phyloP scores from a whole-genome alignment of 2,797 vertebrate genomes.

The Pseudomugil tenellus region DNA sequence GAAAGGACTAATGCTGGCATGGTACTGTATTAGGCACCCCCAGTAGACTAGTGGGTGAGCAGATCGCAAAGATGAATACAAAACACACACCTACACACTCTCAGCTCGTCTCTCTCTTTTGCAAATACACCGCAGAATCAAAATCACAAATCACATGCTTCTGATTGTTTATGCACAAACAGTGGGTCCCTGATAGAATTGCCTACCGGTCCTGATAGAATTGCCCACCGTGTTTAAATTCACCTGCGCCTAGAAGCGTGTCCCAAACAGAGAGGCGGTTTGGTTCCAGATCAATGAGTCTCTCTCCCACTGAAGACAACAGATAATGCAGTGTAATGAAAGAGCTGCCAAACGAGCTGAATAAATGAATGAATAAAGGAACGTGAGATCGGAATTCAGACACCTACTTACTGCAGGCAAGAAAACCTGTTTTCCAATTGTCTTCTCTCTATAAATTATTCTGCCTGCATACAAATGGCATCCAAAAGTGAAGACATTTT shows the following conservation, averaged over 20 bases:
- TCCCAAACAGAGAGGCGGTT: constrained; percentile 84
- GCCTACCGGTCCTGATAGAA: constrained; percentile 82
- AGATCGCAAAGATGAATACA: constrained; percentile 84
- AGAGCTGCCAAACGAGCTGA: constrained; percentile 84
- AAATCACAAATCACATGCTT: constrained; percentile 86
- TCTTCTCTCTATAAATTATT: constrained; percentile 80
- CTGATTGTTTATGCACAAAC: constrained; percentile 85
- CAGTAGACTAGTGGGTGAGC: constrained; percentile 83
- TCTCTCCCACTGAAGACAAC: constrained; percentile 84
- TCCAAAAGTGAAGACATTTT: constrained; percentile 70
- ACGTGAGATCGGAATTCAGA: constrained; percentile 83
- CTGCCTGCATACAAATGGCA: constrained; percentile 81
- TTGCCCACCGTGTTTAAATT: constrained; percentile 85
- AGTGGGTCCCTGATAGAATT: constrained; percentile 85
- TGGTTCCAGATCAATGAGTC: constrained; percentile 86
- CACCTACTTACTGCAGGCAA: constrained; percentile 81
- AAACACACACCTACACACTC: constrained; percentile 83
- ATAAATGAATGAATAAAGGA: constrained; percentile 86
- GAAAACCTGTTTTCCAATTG: constrained; percentile 82
- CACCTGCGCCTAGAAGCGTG: constrained; percentile 82
- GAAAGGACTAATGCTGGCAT: constrained; percentile 83
- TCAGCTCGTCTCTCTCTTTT: constrained; percentile 75
- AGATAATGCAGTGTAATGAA: constrained; percentile 86
- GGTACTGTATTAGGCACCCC: constrained; percentile 84
- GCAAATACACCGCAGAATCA: constrained; percentile 81